Evolutionary conservation across 1,140 invertebrate genomes (phyloP), one percentile per base, ranked within the genome.

Genomic region (Nylanderia fulva): DNA sequence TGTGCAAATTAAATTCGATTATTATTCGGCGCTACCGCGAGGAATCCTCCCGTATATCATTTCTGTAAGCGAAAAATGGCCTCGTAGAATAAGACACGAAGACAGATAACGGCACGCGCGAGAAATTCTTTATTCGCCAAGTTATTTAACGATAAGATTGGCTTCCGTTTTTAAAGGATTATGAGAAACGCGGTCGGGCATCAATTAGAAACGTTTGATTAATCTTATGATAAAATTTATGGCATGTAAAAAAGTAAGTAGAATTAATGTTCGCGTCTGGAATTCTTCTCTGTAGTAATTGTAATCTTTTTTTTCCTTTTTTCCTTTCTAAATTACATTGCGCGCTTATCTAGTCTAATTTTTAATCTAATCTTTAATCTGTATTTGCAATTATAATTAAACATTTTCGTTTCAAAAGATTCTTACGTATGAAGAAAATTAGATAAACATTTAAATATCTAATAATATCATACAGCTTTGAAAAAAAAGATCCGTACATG

Each of bases 1-100:
- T 24, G 21, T 4, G 77, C 66, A 71, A 82, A 82, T 82, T 71
- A 82, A 71, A 82, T 72, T 80, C 64, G 77, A 80, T 80, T 71
- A 80, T 80, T 82, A 71, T 82, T 82, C 45, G 76, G 52, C 52
- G n/a, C 36, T 36, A 21, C 24, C 33, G n/a, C 24, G 24, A 42
- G 18, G 5, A 72, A 48, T 48, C 3, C 58, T 24, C 33, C n/a
- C 77, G 24, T 80, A 80, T 71, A 80, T 80, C 77, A 82, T 82
- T 33, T 18, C 18, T 13, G 63, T 29, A 64, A 21, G 48, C 77
- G 77, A 80, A 71, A 71, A 82, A 71, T 82, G 64, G 64, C 77
- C 42, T 13, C 29, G 27, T 13, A 13, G 36, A n/a, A 54, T 68
- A 79, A 79, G 64, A 48, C 15, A 48, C 24, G 64, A 82, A 82